Conservation (phyloP, 2,888 invertebrate species). For the Pimpla rufipes region DNA sequence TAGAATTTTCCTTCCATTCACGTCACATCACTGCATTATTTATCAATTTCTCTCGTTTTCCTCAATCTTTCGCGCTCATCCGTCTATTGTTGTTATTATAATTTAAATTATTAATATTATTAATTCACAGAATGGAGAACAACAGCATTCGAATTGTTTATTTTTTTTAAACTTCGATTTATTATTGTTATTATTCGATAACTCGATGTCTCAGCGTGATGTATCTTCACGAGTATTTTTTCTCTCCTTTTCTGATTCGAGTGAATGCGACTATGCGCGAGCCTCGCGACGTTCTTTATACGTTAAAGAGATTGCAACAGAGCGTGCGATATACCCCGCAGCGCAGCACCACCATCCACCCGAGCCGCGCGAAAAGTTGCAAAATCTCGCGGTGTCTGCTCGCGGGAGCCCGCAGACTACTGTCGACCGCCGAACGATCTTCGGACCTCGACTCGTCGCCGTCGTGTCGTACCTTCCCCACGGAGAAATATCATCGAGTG, state of each 20-base stretch:
- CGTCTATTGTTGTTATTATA: not conserved
- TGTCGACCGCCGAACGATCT: constrained; percentile 52
- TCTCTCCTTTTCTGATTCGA: constrained; percentile 32
- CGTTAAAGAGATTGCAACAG: constrained; percentile 67
- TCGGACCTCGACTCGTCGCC: constrained; percentile 31
- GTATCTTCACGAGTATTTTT: not conserved
- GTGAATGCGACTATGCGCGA: constrained; percentile 43
- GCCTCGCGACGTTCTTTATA: constrained; percentile 66
- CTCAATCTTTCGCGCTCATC: not conserved
- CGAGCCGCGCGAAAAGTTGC: constrained; percentile 40
- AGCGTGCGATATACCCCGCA: constrained; percentile 54
- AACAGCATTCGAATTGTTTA: not conserved
- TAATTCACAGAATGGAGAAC: not conserved
- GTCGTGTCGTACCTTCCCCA: not conserved
- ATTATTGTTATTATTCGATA: not conserved
- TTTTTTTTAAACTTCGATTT: not conserved
- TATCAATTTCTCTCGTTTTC: not conserved
- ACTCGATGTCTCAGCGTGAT: not conserved
- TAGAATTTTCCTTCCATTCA: not conserved
- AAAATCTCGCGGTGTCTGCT: constrained; percentile 51
- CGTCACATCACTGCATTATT: not conserved
- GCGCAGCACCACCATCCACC: constrained; percentile 51
- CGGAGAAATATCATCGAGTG: not conserved
- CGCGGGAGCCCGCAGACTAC: constrained; percentile 46
- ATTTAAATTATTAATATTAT: not conserved